These are phyloP conservation scores for Macaria notata DNA, from an alignment of 2,888 invertebrate genomes.

Conservation along the genomic window DNA sequence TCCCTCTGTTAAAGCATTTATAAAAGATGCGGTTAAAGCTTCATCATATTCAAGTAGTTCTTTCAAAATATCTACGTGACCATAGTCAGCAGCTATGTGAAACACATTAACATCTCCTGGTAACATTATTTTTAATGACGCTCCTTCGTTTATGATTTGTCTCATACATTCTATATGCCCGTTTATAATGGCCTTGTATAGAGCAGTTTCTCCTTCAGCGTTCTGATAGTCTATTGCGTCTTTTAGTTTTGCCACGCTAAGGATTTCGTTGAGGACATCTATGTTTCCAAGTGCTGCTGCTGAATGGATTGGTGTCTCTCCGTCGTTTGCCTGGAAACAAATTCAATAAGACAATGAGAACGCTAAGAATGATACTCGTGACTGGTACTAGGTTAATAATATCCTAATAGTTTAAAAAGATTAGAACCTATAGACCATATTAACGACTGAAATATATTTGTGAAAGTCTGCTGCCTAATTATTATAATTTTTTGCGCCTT, in stretches of 20 bases:
- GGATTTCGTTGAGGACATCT: conserved; percentile 75
- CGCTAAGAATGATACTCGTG: too few relatives aligned
- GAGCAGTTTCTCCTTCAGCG: conserved; percentile 72
- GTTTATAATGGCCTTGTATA: conserved; percentile 70
- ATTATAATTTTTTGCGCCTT: too few relatives aligned
- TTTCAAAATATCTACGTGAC: conserved; percentile 78
- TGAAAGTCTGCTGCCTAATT: too few relatives aligned
- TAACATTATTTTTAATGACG: conserved; percentile 64
- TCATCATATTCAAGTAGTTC: conserved; percentile 72
- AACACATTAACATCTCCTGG: conserved; percentile 78
- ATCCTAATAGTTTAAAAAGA: too few relatives aligned
- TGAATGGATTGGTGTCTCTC: conserved; percentile 79
- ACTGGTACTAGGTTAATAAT: too few relatives aligned
- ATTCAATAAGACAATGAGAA: too few relatives aligned
- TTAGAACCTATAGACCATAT: too few relatives aligned
- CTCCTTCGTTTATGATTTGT: conserved; percentile 71
- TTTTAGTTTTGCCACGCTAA: conserved; percentile 71
- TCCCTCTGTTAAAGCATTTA: conserved; percentile 60
- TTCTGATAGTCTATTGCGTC: conserved; percentile 74
- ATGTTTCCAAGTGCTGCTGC: conserved; percentile 76
- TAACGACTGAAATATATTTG: too few relatives aligned
- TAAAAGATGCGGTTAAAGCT: conserved; percentile 50
- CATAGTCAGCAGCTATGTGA: conserved; percentile 82
- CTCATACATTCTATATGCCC: conserved; percentile 68
- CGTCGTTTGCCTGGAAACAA: conserved; percentile 63